Percentiles rank a stretch among this genome's conserved stretches.
phyloP scores from a whole-genome alignment of 2,888 invertebrate genomes.

The Drosophila heteroneura region DNA sequence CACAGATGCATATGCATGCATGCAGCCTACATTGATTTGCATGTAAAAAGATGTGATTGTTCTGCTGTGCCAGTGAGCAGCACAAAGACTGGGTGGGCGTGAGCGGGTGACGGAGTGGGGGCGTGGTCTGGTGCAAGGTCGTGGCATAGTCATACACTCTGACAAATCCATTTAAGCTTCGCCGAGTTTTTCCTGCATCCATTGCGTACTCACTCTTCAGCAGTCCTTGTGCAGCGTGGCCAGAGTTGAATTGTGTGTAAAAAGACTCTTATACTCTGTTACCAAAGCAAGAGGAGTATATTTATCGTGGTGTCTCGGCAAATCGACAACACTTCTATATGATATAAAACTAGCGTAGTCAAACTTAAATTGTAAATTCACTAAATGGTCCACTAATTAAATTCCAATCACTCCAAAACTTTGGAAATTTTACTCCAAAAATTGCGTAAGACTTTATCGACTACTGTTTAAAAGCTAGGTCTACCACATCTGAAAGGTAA shows the following conservation, averaged over 20 bases:
- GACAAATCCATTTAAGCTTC: constrained; percentile 30
- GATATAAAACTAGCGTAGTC: neutral
- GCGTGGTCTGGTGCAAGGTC: neutral
- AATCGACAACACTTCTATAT: neutral
- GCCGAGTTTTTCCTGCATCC: constrained; percentile 2
- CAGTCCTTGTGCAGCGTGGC: constrained; percentile 1
- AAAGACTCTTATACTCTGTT: neutral
- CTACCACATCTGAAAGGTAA: neutral
- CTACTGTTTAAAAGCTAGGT: neutral
- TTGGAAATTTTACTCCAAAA: neutral
- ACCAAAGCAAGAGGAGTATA: neutral
- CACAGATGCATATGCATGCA: neutral
- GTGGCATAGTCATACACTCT: neutral
- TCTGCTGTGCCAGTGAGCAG: constrained; percentile 26
- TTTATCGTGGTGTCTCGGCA: neutral
- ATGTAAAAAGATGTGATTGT: constrained; percentile 48
- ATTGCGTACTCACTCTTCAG: neutral
- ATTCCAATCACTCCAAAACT: neutral
- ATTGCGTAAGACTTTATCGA: neutral
- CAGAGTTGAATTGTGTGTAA: constrained; percentile 7
- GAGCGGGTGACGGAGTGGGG: neutral
- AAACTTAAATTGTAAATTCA: neutral
- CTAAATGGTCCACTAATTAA: neutral
- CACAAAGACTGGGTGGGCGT: neutral
- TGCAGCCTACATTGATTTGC: constrained; percentile 48